Percentiles rank a stretch among this genome's conserved stretches.
Conservation (phyloP, 2,797 vertebrate species). For the Sebastes reedi region DNA sequence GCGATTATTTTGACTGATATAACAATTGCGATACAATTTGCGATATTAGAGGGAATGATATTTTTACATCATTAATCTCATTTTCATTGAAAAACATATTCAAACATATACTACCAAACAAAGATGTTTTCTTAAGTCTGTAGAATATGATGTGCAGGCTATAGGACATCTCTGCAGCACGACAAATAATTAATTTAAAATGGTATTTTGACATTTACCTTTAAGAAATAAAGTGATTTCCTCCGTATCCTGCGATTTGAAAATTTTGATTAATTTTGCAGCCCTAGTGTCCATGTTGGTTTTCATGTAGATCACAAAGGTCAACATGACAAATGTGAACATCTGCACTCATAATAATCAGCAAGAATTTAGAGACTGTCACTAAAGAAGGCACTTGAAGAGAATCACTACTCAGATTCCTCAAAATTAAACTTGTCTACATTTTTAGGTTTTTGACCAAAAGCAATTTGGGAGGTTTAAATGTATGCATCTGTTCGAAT, state of each 20-base stretch:
- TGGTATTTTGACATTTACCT: neutral
- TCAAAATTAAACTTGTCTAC: neutral
- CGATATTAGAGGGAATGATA: too few species aligned
- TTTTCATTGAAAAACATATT: too few species aligned
- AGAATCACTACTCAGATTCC: neutral
- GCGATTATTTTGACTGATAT: too few species aligned
- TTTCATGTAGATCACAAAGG: neutral
- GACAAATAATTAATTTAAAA: neutral
- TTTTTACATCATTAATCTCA: too few species aligned
- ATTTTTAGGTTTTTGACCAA: neutral
- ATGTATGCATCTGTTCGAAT: neutral
- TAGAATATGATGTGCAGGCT: too few species aligned
- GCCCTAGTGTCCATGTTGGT: neutral
- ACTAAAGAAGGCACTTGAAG: neutral
- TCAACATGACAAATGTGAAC: neutral
- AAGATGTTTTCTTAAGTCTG: too few species aligned
- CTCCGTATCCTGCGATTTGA: neutral
- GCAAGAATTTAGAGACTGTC: neutral
- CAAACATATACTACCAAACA: too few species aligned
- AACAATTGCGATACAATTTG: too few species aligned
- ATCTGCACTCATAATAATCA: neutral
- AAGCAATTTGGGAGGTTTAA: neutral
- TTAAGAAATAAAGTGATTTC: neutral
- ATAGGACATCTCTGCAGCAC: too few species aligned
- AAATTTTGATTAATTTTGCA: neutral